These are phyloP conservation scores for Condylostylus longicornis DNA, from an alignment of 1,140 invertebrate genomes.

Conservation along the genomic window DNA sequence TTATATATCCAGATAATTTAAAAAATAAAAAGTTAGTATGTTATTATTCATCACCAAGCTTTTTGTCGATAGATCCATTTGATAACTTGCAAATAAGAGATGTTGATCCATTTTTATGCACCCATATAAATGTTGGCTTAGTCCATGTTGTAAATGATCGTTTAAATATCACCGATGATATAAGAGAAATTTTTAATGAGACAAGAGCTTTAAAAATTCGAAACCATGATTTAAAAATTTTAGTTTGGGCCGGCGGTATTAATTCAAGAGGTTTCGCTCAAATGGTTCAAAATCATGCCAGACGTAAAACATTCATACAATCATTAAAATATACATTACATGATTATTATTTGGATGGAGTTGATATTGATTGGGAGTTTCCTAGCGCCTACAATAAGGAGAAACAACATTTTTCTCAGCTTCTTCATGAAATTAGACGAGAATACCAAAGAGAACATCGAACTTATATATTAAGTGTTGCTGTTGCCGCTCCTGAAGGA, in stretches of 20 bases:
- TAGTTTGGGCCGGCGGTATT: conserved; percentile 61
- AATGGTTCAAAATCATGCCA: conserved; percentile 52
- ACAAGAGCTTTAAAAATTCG: conserved; percentile 43
- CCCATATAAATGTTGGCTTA: conserved; percentile 67
- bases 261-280: conserved; percentile 45
- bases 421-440: conserved; percentile 51
- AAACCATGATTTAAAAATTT: conserved; percentile 56
- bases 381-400: conserved; percentile 46
- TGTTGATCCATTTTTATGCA: conserved; percentile 55
- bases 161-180: conserved; percentile 33
- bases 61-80: neutral
- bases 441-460: conserved; percentile 43
- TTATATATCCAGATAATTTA: too few species aligned
- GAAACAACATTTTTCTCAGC: conserved; percentile 52
- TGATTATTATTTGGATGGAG: conserved; percentile 54
- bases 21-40: too few species aligned
- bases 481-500: conserved; percentile 55
- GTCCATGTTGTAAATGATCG: conserved; percentile 46
- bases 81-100: conserved; percentile 37
- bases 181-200: conserved; percentile 35
- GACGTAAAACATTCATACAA: conserved; percentile 53
- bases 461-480: conserved; percentile 50
- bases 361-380: conserved; percentile 83
- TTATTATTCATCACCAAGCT: conserved; percentile 45
- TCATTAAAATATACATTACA: conserved; percentile 46